phyloP scores from a whole-genome alignment of 2,888 invertebrate species.

The Agrotis puta region DNA sequence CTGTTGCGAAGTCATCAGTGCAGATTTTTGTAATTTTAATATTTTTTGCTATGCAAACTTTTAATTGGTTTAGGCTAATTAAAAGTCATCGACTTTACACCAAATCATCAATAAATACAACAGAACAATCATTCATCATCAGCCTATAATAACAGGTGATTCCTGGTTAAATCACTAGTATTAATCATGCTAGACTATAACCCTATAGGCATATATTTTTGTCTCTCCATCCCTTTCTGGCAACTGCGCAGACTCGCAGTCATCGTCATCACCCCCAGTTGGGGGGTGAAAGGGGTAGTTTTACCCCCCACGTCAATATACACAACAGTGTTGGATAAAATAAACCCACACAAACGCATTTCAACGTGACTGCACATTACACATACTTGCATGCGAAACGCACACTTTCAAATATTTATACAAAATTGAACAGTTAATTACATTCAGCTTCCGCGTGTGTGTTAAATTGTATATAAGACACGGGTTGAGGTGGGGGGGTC shows the following conservation, averaged over 20 bases:
- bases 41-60: background rate
- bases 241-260: conserved; percentile 86
- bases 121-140: conserved; percentile 57
- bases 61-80: background rate
- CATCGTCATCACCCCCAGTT: conserved; percentile 82
- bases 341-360: conserved; percentile 74
- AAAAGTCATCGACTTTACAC: conserved; percentile 20
- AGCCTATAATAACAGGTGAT: conserved; percentile 67
- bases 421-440: conserved; percentile 88
- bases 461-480: conserved; percentile 56
- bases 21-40: background rate
- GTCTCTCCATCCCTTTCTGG: conserved; percentile 77
- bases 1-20: no score
- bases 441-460: conserved; percentile 74
- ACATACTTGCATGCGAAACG: conserved; percentile 43
- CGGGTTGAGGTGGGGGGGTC: conserved; percentile 59
- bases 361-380: conserved; percentile 47
- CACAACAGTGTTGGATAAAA: conserved; percentile 85
- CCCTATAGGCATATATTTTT: conserved; percentile 75
- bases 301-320: conserved; percentile 83
- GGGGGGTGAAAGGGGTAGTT: conserved; percentile 60
- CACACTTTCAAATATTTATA: conserved; percentile 76
- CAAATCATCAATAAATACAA: conserved; percentile 45
- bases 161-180: conserved; percentile 76
- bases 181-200: conserved; percentile 74